These are phyloP conservation scores for Tragelaphus buxtoni DNA, from an alignment of 2,113 vertebrate species.

Conservation along the genomic window DNA sequence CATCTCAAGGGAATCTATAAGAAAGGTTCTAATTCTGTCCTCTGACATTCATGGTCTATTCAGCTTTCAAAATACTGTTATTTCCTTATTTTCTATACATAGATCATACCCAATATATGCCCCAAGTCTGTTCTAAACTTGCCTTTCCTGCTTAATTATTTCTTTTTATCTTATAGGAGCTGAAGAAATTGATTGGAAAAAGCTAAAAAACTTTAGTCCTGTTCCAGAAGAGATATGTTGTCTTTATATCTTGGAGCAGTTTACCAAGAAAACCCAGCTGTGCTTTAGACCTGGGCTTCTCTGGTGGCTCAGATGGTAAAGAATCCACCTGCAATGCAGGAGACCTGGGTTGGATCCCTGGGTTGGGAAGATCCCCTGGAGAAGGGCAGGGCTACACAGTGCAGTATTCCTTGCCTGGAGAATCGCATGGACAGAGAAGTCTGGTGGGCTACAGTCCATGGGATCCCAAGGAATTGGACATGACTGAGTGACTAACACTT, in stretches of 20 bases:
- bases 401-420: not conserved
- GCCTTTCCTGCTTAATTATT: constrained; percentile 12
- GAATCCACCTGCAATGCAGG: not conserved
- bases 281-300: not conserved
- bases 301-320: not conserved
- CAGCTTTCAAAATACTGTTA: not conserved
- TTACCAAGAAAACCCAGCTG: constrained; percentile 1
- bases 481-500: not conserved
- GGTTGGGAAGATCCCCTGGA: not conserved
- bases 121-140: not conserved
- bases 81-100: not conserved
- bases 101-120: not conserved
- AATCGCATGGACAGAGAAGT: not conserved
- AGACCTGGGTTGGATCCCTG: not conserved
- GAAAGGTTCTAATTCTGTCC: not conserved
- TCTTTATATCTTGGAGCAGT: not conserved
- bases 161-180: constrained; percentile 6
- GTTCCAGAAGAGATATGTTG: not conserved
- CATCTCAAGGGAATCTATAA: not conserved
- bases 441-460: not conserved
- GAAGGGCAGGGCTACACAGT: not conserved
- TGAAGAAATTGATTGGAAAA: constrained; percentile 25
- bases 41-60: not conserved
- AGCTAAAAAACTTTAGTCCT: not conserved
- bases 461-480: not conserved